A percentile compares a stretch with the other conserved stretches of the same genome.
Evolutionary conservation across 2,888 invertebrate species (phyloP).

Genomic region (Lagria hirta): DNA sequence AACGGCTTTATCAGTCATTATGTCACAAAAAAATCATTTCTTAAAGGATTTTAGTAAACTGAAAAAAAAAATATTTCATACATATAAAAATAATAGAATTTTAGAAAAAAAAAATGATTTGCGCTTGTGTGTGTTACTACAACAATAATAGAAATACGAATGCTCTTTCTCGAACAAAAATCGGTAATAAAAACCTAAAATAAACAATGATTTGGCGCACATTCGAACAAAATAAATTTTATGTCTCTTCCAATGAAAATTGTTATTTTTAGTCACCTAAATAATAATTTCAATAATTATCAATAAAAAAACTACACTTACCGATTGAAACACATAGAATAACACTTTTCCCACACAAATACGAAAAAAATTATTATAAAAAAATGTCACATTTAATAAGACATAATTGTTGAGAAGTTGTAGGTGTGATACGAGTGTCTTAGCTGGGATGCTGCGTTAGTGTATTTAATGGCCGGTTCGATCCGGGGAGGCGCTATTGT

Average conservation of each 20-base stretch:
- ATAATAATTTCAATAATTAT: conserved; percentile 5
- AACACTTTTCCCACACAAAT: background rate
- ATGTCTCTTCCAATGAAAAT: conserved; percentile 11
- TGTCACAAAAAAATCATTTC: background rate
- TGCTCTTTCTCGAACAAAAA: too few species aligned
- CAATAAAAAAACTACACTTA: background rate
- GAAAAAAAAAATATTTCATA: background rate
- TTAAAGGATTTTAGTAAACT: background rate
- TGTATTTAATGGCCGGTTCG: conserved; percentile 21
- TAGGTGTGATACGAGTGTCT: conserved; percentile 21
- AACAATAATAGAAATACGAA: too few species aligned
- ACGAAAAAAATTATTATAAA: conserved; percentile 8
- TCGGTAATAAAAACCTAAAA: too few species aligned
- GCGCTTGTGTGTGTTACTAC: conserved; percentile 4
- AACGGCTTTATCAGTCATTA: conserved; percentile 67
- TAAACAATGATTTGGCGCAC: background rate
- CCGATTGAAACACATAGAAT: background rate
- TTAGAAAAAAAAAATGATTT: conserved; percentile 10
- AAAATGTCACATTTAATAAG: conserved; percentile 3
- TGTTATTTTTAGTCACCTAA: conserved; percentile 8
- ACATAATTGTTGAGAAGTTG: conserved; percentile 15
- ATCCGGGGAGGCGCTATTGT: conserved; percentile 28
- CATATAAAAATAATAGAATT: conserved; percentile 1
- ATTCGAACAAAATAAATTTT: conserved; percentile 5
- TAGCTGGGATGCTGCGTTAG: conserved; percentile 26